Base-by-base conservation (phyloP, 1,140 invertebrate genomes). In the Hyphantria cunea region DNA sequence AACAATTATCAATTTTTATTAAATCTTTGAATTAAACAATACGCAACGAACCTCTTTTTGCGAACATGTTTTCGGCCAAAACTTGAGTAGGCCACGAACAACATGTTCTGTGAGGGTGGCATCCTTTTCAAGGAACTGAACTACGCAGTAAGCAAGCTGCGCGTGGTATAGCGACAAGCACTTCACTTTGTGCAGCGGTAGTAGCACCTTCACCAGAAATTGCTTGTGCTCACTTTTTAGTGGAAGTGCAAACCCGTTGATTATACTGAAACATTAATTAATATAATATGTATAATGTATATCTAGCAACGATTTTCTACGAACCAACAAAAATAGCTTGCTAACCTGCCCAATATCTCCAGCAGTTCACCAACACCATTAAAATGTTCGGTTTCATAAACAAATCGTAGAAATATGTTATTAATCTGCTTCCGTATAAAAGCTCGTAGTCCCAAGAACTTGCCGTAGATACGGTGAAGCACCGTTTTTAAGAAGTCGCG, bases 351-450 rank as follows among this genome's bases (percentile, higher is more conserved):
- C 90, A 99, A 93, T 90, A 99, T 99, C 94, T 99, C 99, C 80
- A 99, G 93, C 79, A 99, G 93, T 92, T 99, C 99, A 66, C 97
- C 98, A 67, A 99, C 97, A 70, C 99, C 99, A 92, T 99, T 99
- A 91, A 99, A 99, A 91, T 99, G 98, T 93, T 99, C 99, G 70
- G 98, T 99, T 94, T 99, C 99, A 92, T 99, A 99, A 75, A 99
- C 98, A 93, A 99, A 99, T 93, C 98, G 96, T 83, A 91, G 93
- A 90, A 98, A 99, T 92, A 99, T 99, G 93, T 99, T 99, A 92
- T 99, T 99, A 83, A 99, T 99, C 93, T 99, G 98, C 95, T 99
- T 99, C 87, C 99, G 95, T 92, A 99, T 99, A 92, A 99, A 99
- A 82, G 98, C 98, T 91, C 99, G 94, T 78, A 99, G 94, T 59